Evolutionary conservation across 2,113 vertebrate genomes (phyloP).

Genomic region (Phylloscopus whistleri): DNA sequence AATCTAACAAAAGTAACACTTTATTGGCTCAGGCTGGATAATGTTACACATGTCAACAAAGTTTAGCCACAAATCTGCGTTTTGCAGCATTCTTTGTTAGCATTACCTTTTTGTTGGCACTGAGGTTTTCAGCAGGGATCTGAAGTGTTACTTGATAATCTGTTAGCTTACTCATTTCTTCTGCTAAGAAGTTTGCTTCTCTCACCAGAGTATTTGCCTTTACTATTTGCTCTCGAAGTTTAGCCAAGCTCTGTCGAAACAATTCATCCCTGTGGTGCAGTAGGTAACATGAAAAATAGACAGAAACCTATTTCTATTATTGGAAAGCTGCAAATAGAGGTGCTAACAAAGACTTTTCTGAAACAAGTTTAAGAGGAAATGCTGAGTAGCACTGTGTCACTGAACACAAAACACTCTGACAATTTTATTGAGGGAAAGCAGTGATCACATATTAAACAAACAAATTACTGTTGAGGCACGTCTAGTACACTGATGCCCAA

Average conservation of each 20-base stretch:
- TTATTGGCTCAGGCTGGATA: background rate
- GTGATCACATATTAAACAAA: background rate
- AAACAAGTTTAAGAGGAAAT: background rate
- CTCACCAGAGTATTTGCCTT: constrained; percentile 94
- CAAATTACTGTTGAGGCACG: background rate
- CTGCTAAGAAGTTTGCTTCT: constrained; percentile 94
- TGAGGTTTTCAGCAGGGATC: constrained; percentile 96
- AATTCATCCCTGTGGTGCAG: constrained; percentile 85
- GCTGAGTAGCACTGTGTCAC: background rate
- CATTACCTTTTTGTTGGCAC: constrained; percentile 95
- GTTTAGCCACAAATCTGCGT: background rate
- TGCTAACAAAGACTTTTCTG: background rate
- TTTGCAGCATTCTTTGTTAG: background rate
- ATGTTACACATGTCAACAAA: background rate
- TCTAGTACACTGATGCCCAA: background rate
- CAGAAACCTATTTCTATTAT: constrained; percentile 54
- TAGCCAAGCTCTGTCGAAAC: constrained; percentile 92
- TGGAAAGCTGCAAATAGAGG: constrained; percentile 33
- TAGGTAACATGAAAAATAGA: constrained; percentile 54
- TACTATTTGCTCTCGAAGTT: constrained; percentile 93
- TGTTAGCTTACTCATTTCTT: constrained; percentile 93
- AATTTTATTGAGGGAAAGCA: background rate
- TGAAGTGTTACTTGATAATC: constrained; percentile 98
- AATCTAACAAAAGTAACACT: background rate
- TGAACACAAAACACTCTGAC: background rate